Evolutionary conservation across 1,140 invertebrate species (phyloP).

Genomic region (Marisa cornuarietis): DNA sequence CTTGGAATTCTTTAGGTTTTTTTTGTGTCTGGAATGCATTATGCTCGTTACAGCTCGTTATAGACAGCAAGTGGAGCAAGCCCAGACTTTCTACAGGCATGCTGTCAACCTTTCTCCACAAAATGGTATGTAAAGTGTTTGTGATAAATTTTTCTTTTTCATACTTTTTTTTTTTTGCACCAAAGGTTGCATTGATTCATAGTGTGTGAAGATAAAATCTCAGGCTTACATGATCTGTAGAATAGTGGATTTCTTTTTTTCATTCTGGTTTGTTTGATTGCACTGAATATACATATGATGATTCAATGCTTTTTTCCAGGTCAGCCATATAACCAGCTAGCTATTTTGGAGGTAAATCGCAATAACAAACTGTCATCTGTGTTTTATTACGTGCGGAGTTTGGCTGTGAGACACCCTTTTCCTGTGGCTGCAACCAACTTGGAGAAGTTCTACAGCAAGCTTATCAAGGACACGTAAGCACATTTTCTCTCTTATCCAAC

Average conservation of each 20-base stretch:
- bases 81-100: constrained; percentile 84
- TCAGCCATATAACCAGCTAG: constrained; percentile 89
- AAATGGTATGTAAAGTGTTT: constrained; percentile 69
- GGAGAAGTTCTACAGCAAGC: constrained; percentile 71
- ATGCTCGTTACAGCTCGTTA: constrained; percentile 73
- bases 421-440: constrained; percentile 84
- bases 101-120: constrained; percentile 81
- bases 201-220: no score
- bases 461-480: constrained; percentile 62
- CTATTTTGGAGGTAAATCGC: constrained; percentile 80
- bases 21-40: constrained; percentile 8
- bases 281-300: neutral
- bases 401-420: constrained; percentile 84
- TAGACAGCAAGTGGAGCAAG: constrained; percentile 80
- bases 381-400: constrained; percentile 84
- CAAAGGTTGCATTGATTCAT: neutral
- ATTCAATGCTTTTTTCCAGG: constrained; percentile 61
- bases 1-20: neutral
- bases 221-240: no score
- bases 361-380: constrained; percentile 84
- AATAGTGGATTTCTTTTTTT: no score
- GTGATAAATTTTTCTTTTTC: neutral
- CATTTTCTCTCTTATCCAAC: neutral
- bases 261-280: neutral
- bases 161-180: neutral